These are phyloP conservation scores for Pseudolycoriella hygida DNA, from an alignment of 2,888 invertebrate species.

Conservation along the genomic window DNA sequence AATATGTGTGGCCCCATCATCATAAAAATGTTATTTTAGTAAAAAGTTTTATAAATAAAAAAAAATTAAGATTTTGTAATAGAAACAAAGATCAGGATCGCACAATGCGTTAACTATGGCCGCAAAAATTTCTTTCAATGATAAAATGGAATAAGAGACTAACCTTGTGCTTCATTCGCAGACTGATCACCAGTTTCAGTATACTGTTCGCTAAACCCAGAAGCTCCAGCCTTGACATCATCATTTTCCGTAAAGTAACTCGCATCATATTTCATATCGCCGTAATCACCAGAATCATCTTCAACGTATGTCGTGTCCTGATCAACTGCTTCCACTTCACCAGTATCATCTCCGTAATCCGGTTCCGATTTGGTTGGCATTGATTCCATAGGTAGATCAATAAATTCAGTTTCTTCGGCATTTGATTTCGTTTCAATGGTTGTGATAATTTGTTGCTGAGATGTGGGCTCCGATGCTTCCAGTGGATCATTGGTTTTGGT, in stretches of 20 bases:
- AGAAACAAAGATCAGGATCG: slow-evolving; percentile 7
- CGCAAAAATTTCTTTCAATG: slow-evolving; percentile 4
- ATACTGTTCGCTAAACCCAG: slow-evolving; percentile 12
- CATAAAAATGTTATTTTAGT: neutral
- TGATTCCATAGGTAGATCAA: slow-evolving; percentile 28
- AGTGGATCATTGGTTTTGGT: slow-evolving; percentile 39
- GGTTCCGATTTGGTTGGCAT: slow-evolving; percentile 49
- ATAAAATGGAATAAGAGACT: slow-evolving; percentile 15
- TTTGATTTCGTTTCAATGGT: slow-evolving; percentile 17
- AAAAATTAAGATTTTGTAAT: too few species aligned
- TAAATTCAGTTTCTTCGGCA: slow-evolving; percentile 25
- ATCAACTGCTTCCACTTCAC: slow-evolving; percentile 42
- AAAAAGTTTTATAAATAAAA: neutral
- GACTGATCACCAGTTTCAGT: slow-evolving; percentile 21
- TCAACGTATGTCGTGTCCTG: slow-evolving; percentile 45
- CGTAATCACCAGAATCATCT: slow-evolving; percentile 38
- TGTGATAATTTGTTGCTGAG: slow-evolving; percentile 36
- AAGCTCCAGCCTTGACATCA: slow-evolving; percentile 16
- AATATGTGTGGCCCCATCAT: neutral
- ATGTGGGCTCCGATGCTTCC: slow-evolving; percentile 37
- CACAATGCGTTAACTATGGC: slow-evolving; percentile 5
- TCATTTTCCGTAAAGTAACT: slow-evolving; percentile 30
- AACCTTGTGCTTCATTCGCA: slow-evolving; percentile 31
- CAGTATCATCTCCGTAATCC: slow-evolving; percentile 41
- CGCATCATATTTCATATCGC: slow-evolving; percentile 37